Evolutionary conservation across 2,888 invertebrate genomes (phyloP).

Genomic region (Morinoia aosen): DNA sequence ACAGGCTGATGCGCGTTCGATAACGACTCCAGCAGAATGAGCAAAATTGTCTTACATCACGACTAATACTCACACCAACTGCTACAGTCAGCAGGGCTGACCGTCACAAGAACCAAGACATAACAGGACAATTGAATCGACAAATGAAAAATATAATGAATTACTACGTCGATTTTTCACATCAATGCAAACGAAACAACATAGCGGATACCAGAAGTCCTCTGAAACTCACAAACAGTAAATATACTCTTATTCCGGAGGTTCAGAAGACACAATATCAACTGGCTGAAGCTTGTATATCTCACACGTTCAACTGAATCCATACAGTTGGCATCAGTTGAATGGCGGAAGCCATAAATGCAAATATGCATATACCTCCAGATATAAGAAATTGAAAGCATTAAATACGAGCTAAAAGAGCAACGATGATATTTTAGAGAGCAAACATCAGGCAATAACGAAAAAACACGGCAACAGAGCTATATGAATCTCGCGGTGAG

Average conservation of each 20-base stretch:
- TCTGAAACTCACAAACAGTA: not conserved
- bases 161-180: not conserved
- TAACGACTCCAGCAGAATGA: not conserved
- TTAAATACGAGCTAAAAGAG: not conserved
- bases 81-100: not conserved
- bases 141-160: not conserved
- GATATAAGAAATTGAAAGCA: not conserved
- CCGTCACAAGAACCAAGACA: not conserved
- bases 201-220: not conserved
- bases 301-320: not conserved
- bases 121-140: not conserved
- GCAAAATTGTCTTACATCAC: not conserved
- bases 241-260: not conserved
- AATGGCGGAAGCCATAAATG: not conserved
- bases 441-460: not conserved
- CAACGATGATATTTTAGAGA: not conserved
- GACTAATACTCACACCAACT: not conserved
- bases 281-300: not conserved
- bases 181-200: not conserved
- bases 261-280: not conserved
- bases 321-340: not conserved
- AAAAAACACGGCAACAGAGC: not conserved
- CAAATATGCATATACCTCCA: not conserved
- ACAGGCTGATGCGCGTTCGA: not conserved
- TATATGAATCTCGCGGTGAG: not conserved